Evolutionary conservation across 2,888 invertebrate species (phyloP), one percentile per base, ranked within the genome.

Genomic region (Xanthorhoe designata): DNA sequence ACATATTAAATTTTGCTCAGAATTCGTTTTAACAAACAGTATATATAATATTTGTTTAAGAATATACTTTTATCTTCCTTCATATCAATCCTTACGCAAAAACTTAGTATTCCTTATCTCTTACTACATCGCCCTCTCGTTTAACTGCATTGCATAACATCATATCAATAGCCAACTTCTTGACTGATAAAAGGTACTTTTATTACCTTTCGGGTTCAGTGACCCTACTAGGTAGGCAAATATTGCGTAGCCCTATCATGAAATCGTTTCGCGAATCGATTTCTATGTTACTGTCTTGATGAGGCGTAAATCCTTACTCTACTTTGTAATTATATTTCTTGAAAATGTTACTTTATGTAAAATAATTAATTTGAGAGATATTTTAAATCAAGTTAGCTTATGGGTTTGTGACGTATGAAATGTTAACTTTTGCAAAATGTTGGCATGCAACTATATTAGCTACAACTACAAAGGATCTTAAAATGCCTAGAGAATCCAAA

Each of bases 121-220:
- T 47, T 17, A 47, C 47, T 47, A 17, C 15, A 47, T 47, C 47
- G 8, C 47, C 15, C 15, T 47, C 15, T n/a, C 15, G 45, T 7
- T 15, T 5, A n/a, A n/a, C 59, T 67, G 56, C 66, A 56, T 64
- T 67, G 60, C 69, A 56, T 66, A 59, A 65, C 38, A 64, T 45
- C 7, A 10, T 52, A 50, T 59, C 54, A 59, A 57, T 59, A 50
- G 62, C 55, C 32, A 58, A 59, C 59, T 60, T 62, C 59, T 61
- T 56, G 49, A 67, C 65, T 69, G 69, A 69, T 69, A 65, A 69
- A n/a, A 59, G 15, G 32, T 13, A 15, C 47, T 47, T 47, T 42
- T 2, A 64, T 50, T 29, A 38, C 50, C 58, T 19, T 35, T 53
- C 10, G 64, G 56, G 63, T 65, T 53, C 61, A 61, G 17, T 57